phyloP scores from a whole-genome alignment of 1,140 invertebrate species.

The Psix sp. region DNA sequence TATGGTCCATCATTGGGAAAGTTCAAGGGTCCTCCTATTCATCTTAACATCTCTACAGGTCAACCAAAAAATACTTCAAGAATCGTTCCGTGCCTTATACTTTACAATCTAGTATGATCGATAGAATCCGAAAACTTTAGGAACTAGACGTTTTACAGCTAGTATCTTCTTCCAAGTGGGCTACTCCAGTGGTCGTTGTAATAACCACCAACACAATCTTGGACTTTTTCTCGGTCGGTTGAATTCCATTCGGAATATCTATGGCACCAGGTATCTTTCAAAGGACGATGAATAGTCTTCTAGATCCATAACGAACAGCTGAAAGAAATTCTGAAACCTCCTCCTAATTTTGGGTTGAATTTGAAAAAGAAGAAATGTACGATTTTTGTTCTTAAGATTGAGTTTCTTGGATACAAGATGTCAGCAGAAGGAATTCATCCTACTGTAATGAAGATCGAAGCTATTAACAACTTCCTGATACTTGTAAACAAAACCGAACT shows the following conservation, averaged over 20 bases:
- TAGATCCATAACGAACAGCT: slow-evolving; percentile 18
- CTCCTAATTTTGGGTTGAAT: not conserved
- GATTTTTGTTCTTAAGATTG: too few species aligned
- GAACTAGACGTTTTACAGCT: slow-evolving; percentile 1
- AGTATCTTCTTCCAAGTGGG: slow-evolving; percentile 38
- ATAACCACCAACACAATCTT: slow-evolving; percentile 65
- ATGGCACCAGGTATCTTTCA: slow-evolving; percentile 72
- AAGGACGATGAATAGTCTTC: slow-evolving; percentile 61
- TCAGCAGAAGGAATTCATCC: not conserved
- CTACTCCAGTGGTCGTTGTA: slow-evolving; percentile 42
- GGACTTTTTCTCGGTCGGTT: slow-evolving; percentile 73
- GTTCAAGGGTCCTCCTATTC: slow-evolving; percentile 4
- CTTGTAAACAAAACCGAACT: not conserved
- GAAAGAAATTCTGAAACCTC: not conserved
- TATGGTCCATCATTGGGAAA: not conserved
- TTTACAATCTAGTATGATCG: not conserved
- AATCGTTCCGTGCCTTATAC: slow-evolving; percentile 3
- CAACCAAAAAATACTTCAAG: not conserved
- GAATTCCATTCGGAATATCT: slow-evolving; percentile 75
- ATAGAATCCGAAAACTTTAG: not conserved
- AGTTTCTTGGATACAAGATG: not conserved
- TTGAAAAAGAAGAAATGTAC: too few species aligned
- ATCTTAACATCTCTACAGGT: not conserved
- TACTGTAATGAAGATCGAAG: not conserved
- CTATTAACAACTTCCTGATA: not conserved